A percentile compares a stretch with the other conserved stretches of the same genome.
Conservation (phyloP, 2,797 vertebrate species). For the Petrocephalus sullivani region DNA sequence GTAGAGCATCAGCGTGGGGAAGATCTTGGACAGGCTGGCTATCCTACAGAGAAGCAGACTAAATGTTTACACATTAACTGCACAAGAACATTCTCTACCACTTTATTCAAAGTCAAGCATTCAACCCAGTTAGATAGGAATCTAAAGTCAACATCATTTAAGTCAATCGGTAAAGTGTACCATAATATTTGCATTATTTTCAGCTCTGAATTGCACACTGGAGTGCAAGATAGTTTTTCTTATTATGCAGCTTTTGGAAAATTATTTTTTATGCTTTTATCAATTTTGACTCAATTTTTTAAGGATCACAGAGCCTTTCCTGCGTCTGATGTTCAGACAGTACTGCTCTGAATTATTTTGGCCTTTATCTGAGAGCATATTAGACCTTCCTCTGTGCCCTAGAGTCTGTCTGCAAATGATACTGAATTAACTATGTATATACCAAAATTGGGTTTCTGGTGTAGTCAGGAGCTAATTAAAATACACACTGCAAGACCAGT, state of each 20-base stretch:
- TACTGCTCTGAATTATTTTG: background rate
- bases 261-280: background rate
- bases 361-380: background rate
- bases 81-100: background rate
- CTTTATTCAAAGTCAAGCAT: background rate
- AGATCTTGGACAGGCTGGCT: slow-evolving; percentile 89
- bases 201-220: background rate
- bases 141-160: background rate
- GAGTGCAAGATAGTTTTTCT: background rate
- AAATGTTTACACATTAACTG: background rate
- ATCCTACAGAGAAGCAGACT: slow-evolving; percentile 61
- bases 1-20: slow-evolving; percentile 89
- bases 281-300: background rate
- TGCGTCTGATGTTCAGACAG: background rate
- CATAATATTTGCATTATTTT: background rate
- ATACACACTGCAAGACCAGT: background rate
- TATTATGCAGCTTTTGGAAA: background rate
- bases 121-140: background rate
- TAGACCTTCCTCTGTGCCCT: background rate
- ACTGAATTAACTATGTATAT: background rate
- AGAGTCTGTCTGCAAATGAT: background rate
- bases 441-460: background rate
- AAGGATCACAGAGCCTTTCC: background rate
- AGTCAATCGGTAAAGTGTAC: background rate
- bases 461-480: background rate